Evolutionary conservation across 2,888 invertebrate species (phyloP).

Genomic region (Meta bourneti): DNA sequence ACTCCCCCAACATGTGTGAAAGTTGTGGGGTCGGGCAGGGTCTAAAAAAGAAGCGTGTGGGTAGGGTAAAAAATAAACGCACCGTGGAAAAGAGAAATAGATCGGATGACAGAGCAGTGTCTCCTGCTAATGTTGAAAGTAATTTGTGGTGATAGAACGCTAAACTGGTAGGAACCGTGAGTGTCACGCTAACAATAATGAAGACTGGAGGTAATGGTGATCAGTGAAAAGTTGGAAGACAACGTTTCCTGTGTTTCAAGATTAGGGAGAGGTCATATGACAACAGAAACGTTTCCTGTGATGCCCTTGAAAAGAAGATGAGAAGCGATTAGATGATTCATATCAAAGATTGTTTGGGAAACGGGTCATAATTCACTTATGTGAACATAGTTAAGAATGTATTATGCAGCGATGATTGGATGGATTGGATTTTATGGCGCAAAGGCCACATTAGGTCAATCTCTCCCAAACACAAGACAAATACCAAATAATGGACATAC

Average conservation of each 20-base stretch:
- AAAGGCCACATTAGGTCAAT: too few relatives aligned
- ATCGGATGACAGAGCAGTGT: neutral
- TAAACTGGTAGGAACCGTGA: neutral
- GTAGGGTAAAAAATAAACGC: conserved; percentile 19
- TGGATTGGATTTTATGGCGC: too few relatives aligned
- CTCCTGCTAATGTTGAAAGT: conserved; percentile 14
- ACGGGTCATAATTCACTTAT: too few relatives aligned
- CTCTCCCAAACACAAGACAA: too few relatives aligned
- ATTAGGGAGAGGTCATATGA: neutral
- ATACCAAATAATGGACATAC: too few relatives aligned
- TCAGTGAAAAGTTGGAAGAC: neutral
- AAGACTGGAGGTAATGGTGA: neutral
- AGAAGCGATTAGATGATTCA: neutral
- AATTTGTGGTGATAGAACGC: conserved; percentile 14
- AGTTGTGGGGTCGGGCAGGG: conserved; percentile 44
- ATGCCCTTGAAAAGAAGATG: neutral
- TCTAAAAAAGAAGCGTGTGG: conserved; percentile 14
- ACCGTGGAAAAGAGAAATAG: conserved; percentile 10
- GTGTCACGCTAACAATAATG: neutral
- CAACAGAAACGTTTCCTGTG: neutral
- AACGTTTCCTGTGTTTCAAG: neutral
- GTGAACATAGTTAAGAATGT: too few relatives aligned
- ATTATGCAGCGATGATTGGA: too few relatives aligned
- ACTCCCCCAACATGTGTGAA: conserved; percentile 21
- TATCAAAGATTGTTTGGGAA: neutral